Evolutionary conservation across 1,140 invertebrate genomes (phyloP).

Genomic region (Atta cephalotes): DNA sequence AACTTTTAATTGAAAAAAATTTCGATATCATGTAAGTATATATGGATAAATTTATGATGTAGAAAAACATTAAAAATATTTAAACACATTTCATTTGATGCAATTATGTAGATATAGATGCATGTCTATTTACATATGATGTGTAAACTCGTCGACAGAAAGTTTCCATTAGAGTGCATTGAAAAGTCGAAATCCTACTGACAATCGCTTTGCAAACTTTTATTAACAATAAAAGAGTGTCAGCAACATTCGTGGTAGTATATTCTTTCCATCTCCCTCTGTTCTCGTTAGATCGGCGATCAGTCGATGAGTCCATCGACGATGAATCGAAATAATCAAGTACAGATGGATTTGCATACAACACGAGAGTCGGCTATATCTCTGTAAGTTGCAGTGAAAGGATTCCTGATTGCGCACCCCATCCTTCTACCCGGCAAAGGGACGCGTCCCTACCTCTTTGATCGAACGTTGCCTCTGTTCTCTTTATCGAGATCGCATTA

Average conservation of each 20-base stretch:
- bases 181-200: not conserved
- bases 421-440: constrained; percentile 51
- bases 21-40: no score
- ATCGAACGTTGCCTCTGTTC: constrained; percentile 54
- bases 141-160: not conserved
- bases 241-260: constrained; percentile 12
- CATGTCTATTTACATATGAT: not conserved
- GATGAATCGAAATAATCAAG: constrained; percentile 77
- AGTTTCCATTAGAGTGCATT: not conserved
- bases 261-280: not conserved
- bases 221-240: constrained; percentile 28
- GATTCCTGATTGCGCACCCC: constrained; percentile 78
- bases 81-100: not conserved
- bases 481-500: constrained; percentile 62
- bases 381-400: constrained; percentile 77
- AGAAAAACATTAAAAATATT: not conserved
- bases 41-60: no score
- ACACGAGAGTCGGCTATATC: constrained; percentile 61
- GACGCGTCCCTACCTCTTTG: constrained; percentile 61
- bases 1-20: no score
- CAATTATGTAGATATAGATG: not conserved
- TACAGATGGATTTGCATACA: constrained; percentile 79
- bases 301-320: constrained; percentile 43
- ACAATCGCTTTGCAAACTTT: constrained; percentile 28
- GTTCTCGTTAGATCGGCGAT: constrained; percentile 48